phyloP scores from a whole-genome alignment of 1,140 invertebrate species.

The Drosophila novamexicana region DNA sequence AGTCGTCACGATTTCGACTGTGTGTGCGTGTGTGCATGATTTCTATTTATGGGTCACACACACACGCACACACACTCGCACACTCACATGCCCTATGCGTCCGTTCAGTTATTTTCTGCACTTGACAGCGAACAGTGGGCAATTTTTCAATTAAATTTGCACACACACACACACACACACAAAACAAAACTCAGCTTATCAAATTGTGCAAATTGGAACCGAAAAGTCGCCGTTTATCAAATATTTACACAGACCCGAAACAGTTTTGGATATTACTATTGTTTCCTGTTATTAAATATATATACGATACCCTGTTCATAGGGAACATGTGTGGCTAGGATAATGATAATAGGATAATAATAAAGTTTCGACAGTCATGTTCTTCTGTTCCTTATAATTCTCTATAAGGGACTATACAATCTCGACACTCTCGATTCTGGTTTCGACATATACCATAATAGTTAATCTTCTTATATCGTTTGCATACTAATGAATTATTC shows the following conservation, averaged over 20 bases:
- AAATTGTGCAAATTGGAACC: conserved; percentile 37
- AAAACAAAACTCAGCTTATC: conserved; percentile 41
- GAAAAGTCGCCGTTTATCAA: conserved; percentile 49
- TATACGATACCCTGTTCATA: neutral
- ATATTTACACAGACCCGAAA: conserved; percentile 33
- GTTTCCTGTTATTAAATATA: neutral
- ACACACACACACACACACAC: conserved; percentile 11
- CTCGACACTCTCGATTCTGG: too few species aligned
- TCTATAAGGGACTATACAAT: too few species aligned
- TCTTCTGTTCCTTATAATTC: too few species aligned
- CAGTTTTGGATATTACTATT: neutral
- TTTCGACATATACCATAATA: too few species aligned
- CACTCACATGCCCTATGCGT: neutral
- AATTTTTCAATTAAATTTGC: conserved; percentile 73
- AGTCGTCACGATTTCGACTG: conserved; percentile 34
- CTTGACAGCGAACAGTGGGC: conserved; percentile 48
- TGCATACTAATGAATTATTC: too few species aligned
- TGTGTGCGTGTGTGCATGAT: conserved; percentile 11
- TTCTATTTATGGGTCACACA: conserved; percentile 43
- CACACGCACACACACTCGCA: conserved; percentile 7
- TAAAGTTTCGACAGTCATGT: too few species aligned
- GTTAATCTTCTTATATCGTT: too few species aligned
- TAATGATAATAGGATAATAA: too few species aligned
- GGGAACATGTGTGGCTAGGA: too few species aligned
- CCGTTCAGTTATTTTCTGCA: conserved; percentile 34